Conservation (phyloP, 2,797 vertebrate genomes). For the Galaxias olidus region DNA sequence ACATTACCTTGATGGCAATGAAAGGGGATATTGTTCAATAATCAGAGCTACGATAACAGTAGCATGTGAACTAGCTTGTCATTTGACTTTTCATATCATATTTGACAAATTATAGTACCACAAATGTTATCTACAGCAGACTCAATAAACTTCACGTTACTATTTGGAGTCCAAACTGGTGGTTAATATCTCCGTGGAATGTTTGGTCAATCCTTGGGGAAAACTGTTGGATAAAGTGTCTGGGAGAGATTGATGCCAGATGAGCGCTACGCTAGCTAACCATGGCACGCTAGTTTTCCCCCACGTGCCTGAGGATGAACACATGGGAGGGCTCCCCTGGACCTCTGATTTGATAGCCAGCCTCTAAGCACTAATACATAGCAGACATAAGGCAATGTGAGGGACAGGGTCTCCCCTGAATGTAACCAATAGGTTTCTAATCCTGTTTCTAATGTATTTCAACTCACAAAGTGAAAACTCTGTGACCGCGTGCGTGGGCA, state of each 20-base stretch:
- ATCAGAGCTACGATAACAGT: too few species aligned
- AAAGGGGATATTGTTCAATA: too few species aligned
- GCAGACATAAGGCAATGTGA: constrained; percentile 23
- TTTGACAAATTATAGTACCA: too few species aligned
- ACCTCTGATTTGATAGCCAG: constrained; percentile 31
- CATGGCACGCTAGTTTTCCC: constrained; percentile 15
- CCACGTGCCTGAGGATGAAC: constrained; percentile 16
- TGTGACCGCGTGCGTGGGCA: too few species aligned
- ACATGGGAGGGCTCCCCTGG: constrained; percentile 18
- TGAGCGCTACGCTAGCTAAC: constrained; percentile 16
- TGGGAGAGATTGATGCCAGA: constrained; percentile 37
- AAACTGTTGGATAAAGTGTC: constrained; percentile 19
- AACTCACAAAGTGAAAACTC: constrained; percentile 6
- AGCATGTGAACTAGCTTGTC: too few species aligned
- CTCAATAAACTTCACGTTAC: too few species aligned
- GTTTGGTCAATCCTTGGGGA: constrained; percentile 21
- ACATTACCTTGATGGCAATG: too few species aligned
- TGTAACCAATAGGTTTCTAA: constrained; percentile 1
- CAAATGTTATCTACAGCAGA: too few species aligned
- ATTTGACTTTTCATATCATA: too few species aligned
- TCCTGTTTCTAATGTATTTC: background rate
- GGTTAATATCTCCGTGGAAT: background rate
- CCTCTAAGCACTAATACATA: constrained; percentile 37
- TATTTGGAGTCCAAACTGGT: background rate
- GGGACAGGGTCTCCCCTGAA: constrained; percentile 19